Evolutionary conservation across 53 echinoderm and acorn worm genomes (phyloP).

Genomic region (Holothuria leucospilota): DNA sequence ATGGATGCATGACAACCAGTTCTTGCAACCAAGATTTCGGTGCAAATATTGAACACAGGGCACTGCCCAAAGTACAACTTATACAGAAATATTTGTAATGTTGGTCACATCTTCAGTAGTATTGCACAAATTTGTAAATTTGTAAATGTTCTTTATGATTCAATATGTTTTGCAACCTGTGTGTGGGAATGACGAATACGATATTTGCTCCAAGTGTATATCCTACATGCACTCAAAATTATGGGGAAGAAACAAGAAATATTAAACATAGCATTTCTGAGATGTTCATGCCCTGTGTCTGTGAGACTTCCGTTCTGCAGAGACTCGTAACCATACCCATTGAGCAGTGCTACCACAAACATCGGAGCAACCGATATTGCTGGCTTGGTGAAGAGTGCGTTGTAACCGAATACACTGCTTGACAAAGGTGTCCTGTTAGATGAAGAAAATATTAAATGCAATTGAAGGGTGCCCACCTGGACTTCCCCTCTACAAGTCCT

Average conservation of each 20-base stretch:
- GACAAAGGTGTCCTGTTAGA: conserved; percentile 82
- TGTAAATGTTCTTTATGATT: conserved; percentile 30
- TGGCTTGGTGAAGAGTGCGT: conserved; percentile 96
- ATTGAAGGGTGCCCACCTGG: too few relatives aligned
- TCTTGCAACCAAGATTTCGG: too few relatives aligned
- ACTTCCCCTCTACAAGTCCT: too few relatives aligned
- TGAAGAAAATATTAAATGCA: neutral
- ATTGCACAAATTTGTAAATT: too few relatives aligned
- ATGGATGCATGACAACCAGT: too few relatives aligned
- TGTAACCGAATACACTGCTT: conserved; percentile 95
- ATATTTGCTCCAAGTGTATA: conserved; percentile 83
- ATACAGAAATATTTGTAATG: too few relatives aligned
- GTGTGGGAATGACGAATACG: conserved; percentile 83
- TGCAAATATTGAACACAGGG: too few relatives aligned
- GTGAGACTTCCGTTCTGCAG: conserved; percentile 62
- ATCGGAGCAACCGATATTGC: conserved; percentile 90
- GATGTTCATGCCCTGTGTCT: neutral
- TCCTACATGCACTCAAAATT: conserved; percentile 66
- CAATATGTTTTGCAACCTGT: conserved; percentile 75
- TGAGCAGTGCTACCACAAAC: conserved; percentile 79
- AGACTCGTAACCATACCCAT: conserved; percentile 73
- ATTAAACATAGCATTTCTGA: conserved; percentile 72
- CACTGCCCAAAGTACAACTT: too few relatives aligned
- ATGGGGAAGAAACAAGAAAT: conserved; percentile 83
- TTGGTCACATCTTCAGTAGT: too few relatives aligned